Evolutionary conservation across 2,797 vertebrate species (phyloP).

Genomic region (Mus spretus): DNA sequence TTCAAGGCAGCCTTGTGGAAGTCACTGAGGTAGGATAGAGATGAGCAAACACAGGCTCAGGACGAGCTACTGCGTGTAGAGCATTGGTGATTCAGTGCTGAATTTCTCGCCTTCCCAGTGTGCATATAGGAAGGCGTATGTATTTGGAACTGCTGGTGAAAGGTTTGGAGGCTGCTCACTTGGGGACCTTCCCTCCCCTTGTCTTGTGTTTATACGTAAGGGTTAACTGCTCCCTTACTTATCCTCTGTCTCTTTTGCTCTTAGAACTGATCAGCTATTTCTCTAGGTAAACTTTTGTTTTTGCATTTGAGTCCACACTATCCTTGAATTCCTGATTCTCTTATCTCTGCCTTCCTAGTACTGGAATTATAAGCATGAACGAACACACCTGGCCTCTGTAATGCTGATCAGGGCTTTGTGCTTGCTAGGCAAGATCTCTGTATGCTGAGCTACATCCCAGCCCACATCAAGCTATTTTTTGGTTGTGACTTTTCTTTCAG

Average conservation of each 20-base stretch:
- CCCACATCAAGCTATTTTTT: not conserved
- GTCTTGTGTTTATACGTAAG: constrained; percentile 21
- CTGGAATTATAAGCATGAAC: not conserved
- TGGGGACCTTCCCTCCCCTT: not conserved
- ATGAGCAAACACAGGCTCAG: not conserved
- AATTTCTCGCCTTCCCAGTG: not conserved
- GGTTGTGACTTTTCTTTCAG: constrained; percentile 21
- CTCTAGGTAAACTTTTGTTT: constrained; percentile 30
- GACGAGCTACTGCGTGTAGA: not conserved
- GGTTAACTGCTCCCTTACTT: not conserved
- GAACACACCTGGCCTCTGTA: not conserved
- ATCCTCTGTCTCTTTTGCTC: constrained; percentile 29
- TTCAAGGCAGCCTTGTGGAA: not conserved
- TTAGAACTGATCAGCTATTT: constrained; percentile 26
- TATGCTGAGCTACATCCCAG: not conserved
- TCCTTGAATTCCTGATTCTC: not conserved
- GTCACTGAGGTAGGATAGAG: not conserved
- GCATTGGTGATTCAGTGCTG: not conserved
- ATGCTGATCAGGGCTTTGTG: not conserved
- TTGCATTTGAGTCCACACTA: not conserved
- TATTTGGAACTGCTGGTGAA: not conserved
- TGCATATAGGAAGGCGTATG: not conserved
- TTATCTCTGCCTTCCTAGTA: not conserved
- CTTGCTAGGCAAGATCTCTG: not conserved
- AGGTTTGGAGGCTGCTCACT: constrained; percentile 11